phyloP scores from a whole-genome alignment of 2,797 vertebrate species.

The Toxotes lorentzi region DNA sequence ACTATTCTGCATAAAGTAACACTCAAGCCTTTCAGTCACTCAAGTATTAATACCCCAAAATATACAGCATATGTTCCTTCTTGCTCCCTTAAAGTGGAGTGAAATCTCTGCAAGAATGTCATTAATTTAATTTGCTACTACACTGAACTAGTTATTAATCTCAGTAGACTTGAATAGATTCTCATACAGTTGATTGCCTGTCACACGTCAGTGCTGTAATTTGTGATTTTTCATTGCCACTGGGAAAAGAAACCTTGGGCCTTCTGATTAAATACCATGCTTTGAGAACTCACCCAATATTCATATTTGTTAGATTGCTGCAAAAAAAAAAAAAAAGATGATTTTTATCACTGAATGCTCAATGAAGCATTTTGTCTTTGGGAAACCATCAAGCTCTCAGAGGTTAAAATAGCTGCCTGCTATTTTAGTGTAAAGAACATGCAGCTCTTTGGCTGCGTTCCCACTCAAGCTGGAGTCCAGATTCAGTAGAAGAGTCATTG shows the following conservation, averaged over 20 bases:
- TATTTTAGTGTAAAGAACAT: constrained; percentile 75
- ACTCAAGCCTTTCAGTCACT: constrained; percentile 37
- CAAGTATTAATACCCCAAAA: constrained; percentile 44
- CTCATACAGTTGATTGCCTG: constrained; percentile 66
- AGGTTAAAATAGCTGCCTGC: constrained; percentile 77
- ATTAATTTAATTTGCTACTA: constrained; percentile 72
- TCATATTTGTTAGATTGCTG: constrained; percentile 67
- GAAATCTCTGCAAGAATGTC: constrained; percentile 54
- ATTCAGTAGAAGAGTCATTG: constrained; percentile 51
- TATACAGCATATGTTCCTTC: constrained; percentile 57
- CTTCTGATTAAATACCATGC: constrained; percentile 64
- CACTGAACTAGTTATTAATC: constrained; percentile 76
- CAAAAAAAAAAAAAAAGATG: constrained; percentile 12
- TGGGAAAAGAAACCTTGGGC: constrained; percentile 44
- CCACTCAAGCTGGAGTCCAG: constrained; percentile 58
- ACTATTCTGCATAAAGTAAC: constrained; percentile 59
- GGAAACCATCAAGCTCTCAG: constrained; percentile 57
- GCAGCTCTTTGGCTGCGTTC: constrained; percentile 70
- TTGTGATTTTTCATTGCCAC: constrained; percentile 68
- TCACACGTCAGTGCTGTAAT: constrained; percentile 70
- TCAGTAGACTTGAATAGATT: constrained; percentile 73
- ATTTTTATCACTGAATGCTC: constrained; percentile 56
- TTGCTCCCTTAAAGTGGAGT: constrained; percentile 42
- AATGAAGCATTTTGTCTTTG: constrained; percentile 66
- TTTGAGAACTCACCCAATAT: constrained; percentile 62